A percentile compares a stretch with the other conserved stretches of the same genome.
phyloP scores from a whole-genome alignment of 2,888 invertebrate species.

The Steinernema carpocapsae region DNA sequence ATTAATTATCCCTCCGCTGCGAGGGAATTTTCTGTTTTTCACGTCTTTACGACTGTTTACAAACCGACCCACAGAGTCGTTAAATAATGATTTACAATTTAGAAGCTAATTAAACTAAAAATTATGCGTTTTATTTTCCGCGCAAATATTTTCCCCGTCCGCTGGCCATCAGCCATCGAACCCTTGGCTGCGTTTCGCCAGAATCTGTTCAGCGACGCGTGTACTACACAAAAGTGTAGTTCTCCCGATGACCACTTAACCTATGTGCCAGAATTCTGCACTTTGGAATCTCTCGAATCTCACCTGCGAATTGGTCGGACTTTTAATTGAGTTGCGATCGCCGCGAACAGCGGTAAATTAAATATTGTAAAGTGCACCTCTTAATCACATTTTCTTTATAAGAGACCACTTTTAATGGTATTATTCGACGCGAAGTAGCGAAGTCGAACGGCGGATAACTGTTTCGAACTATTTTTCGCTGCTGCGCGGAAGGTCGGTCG shows the following conservation, averaged over 20 bases:
- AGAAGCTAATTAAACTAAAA: background rate
- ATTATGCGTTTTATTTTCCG: background rate
- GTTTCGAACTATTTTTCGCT: no score
- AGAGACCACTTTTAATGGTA: background rate
- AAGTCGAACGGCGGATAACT: no score
- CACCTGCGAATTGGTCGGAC: slow-evolving; percentile 9
- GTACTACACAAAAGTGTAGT: no score
- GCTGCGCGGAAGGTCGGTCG: no score
- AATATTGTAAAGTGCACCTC: slow-evolving; percentile 1
- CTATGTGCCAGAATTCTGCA: no score
- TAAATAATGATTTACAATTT: slow-evolving; percentile 10
- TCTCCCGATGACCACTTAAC: no score
- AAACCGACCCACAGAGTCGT: background rate
- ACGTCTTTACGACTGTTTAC: slow-evolving; percentile 16
- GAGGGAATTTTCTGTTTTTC: slow-evolving; percentile 12
- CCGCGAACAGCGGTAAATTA: background rate
- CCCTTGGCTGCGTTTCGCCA: background rate
- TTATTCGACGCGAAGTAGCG: background rate
- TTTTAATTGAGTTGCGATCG: slow-evolving; percentile 19
- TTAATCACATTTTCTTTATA: background rate
- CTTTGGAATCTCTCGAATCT: background rate
- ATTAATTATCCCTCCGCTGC: background rate
- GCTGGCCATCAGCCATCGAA: background rate
- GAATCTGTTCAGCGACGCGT: no score
- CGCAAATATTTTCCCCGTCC: slow-evolving; percentile 2